Evolutionary conservation across 2,888 invertebrate genomes (phyloP), one percentile per base, ranked within the genome.

Genomic region (Stomorhina lunata): DNA sequence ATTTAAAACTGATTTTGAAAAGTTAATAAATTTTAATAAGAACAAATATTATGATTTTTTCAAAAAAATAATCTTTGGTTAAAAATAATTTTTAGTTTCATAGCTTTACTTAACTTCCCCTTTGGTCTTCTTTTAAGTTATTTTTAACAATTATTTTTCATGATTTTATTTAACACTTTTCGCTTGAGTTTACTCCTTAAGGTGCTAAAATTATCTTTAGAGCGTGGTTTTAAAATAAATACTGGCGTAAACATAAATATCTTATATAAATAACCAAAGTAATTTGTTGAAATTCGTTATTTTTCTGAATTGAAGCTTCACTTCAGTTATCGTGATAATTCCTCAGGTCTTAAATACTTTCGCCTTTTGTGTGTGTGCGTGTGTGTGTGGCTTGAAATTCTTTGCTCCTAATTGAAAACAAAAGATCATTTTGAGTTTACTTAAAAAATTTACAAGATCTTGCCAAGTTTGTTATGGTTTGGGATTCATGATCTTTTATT

Each of bases 401-500:
- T 61, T n/a, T 59, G 40, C 4, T 17, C 20, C 27, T 53, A 53
- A 22, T 34, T 25, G n/a, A 6, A 37, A 59, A 22, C 15, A 22
- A 37, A 22, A 65, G 61, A 25, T 17, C 4, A 25, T 27, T 43
- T 27, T 1, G 25, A 61, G 6, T 66, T 66, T 66, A 22, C 15
- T 66, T 66, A 57, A 34, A 7, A 34, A 77, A 77, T 68, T 77
- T 68, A 68, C 76, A 68, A 10, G 68, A 50, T 40, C 61, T 29
- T 77, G 76, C 61, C 40, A 77, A 68, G 50, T 50, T 22, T 40
- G 40, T 63, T 29, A 37, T 59, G n/a, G 29, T 55, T 55, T 34
- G 17, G 12, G 43, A 9, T 12, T 34, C 17, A 27, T 40, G 55
- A 10, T 34, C 32, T 45, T 48, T 55, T 17, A 10, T 59, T 32